Evolutionary conservation across 2,797 vertebrate species (phyloP), one percentile per base, ranked within the genome.

Genomic region (Leptodactylus fallax): DNA sequence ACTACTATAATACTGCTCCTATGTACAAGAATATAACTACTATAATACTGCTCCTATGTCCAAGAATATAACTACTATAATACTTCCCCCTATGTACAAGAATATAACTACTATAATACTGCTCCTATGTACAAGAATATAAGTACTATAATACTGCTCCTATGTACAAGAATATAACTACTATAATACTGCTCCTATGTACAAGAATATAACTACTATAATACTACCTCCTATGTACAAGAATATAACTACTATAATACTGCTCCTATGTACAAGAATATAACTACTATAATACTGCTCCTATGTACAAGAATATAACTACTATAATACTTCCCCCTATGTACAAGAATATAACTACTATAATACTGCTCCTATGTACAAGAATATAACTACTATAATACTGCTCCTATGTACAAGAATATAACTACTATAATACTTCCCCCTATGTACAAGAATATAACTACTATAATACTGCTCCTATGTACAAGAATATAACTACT

Each of bases 241-340:
- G 49, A 51, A 51, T 51, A 51, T 51, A 51, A 51, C 49, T 51
- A 51, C 49, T 51, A 51, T 51, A 51, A 5, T 51, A 51, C 49
- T 51, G 60, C 60, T 10, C 60, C 19, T 63, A 63, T n/a, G 19
- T 63, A 63, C 60, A n/a, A n/a, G 60, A n/a, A 63, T 63, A 63
- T 63, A 63, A 23, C 61, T 63, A 11, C 0, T 63, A 63, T 63
- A 63, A 11, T 63, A 63, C 61, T 63, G 61, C 71, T 12, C n/a
- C 49, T 74, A 47, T 74, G 6, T 63, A n/a, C 61, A 71, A 5
- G 72, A 51, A 53, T 23, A 76, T 47, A 51, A 47, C 19, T 76
- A 47, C 72, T 76, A 69, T 69, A 69, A 17, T 69, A 69, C 67
- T 69, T n/a, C n/a, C n/a, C n/a, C n/a, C n/a, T 23, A 65, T 65